phyloP scores from a whole-genome alignment of 2,888 invertebrate genomes.

The Drosophila leonis region DNA sequence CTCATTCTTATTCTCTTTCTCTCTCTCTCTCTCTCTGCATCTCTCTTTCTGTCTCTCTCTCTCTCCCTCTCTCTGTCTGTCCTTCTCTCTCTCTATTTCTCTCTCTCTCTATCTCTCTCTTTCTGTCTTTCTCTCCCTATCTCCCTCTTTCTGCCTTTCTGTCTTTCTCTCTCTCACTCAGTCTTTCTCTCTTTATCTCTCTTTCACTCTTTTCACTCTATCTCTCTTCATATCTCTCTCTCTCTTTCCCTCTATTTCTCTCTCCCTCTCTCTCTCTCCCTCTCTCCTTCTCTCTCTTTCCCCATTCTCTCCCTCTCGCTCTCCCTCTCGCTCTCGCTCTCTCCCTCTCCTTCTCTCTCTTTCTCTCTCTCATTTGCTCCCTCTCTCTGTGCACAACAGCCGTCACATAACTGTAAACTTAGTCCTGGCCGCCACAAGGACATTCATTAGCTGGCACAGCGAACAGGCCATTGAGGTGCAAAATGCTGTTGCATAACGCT shows the following conservation, averaged over 20 bases:
- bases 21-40: too few relatives aligned
- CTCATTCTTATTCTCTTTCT: too few relatives aligned
- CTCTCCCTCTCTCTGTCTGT: too few relatives aligned
- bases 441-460: conserved; percentile 48
- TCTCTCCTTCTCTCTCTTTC: neutral
- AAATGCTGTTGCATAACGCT: conserved; percentile 70
- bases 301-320: neutral
- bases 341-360: neutral
- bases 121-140: neutral
- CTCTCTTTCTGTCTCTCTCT: too few relatives aligned
- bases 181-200: too few relatives aligned
- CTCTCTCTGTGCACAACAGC: neutral
- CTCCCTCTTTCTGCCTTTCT: neutral
- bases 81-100: too few relatives aligned
- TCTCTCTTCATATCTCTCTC: too few relatives aligned
- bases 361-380: neutral
- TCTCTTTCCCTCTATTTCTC: too few relatives aligned
- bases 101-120: neutral
- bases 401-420: conserved; percentile 14
- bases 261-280: too few relatives aligned
- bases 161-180: neutral
- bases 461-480: conserved; percentile 12
- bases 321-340: neutral
- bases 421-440: conserved; percentile 30
- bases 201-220: too few relatives aligned